Conservation (phyloP, 2,113 vertebrate genomes). For the Rhizomys pruinosus region DNA sequence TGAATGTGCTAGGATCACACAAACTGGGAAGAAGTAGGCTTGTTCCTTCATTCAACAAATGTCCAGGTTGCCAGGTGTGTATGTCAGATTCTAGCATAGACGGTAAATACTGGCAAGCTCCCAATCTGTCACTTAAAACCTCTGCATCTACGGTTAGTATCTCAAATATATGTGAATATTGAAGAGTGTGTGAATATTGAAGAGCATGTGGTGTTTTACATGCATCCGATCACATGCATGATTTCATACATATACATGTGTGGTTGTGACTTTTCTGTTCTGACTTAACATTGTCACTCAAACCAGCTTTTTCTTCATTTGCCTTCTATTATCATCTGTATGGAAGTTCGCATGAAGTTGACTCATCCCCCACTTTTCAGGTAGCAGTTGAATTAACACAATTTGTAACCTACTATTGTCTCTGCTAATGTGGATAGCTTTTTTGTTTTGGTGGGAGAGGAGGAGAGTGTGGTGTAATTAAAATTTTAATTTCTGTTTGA, state of each 20-base stretch:
- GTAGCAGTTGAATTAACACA: conserved; percentile 1
- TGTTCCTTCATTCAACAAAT: conserved; percentile 38
- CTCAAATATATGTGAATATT: background rate
- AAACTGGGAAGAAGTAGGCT: background rate
- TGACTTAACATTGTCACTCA: conserved; percentile 20
- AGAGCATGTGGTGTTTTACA: background rate
- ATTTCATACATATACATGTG: background rate
- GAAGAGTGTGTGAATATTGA: background rate
- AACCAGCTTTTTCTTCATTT: conserved; percentile 35
- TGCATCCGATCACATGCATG: background rate
- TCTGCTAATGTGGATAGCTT: conserved; percentile 2
- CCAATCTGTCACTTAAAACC: background rate
- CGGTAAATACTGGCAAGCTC: conserved; percentile 3
- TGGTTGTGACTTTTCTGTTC: too few species aligned
- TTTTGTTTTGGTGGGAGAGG: too few species aligned
- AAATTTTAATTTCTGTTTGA: too few species aligned
- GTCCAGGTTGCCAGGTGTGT: background rate
- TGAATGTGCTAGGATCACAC: background rate
- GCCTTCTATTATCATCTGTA: conserved; percentile 7
- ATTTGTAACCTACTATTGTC: background rate
- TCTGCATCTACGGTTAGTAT: conserved; percentile 25
- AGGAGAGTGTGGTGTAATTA: too few species aligned
- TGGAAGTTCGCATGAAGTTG: conserved; percentile 37
- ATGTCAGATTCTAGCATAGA: background rate
- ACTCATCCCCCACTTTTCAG: conserved; percentile 34